These are phyloP conservation scores for Bibio marci DNA, from an alignment of 2,888 invertebrate genomes.

Conservation along the genomic window DNA sequence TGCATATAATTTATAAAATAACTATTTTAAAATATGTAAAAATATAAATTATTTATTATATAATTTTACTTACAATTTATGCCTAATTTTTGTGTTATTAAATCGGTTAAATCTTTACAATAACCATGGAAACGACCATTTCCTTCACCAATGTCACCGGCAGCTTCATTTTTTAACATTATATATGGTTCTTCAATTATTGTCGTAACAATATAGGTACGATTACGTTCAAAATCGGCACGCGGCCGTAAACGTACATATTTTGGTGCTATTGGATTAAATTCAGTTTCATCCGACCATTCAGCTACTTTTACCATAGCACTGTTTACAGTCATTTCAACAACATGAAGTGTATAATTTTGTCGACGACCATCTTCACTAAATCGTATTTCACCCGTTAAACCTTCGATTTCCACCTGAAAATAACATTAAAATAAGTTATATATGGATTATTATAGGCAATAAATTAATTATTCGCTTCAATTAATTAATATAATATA, in stretches of 20 bases:
- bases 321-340: conserved; percentile 87
- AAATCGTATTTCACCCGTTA: conserved; percentile 82
- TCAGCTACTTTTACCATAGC: conserved; percentile 84
- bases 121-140: conserved; percentile 79
- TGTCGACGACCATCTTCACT: conserved; percentile 76
- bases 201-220: conserved; percentile 74
- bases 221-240: conserved; percentile 58
- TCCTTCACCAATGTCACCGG: conserved; percentile 44
- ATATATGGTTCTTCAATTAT: conserved; percentile 79
- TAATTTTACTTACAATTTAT: conserved; percentile 57
- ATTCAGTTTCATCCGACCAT: conserved; percentile 68
- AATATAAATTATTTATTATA: not conserved
- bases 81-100: conserved; percentile 60
- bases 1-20: not conserved
- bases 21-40: not conserved
- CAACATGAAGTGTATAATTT: conserved; percentile 77
- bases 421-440: no score
- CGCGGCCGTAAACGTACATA: conserved; percentile 54
- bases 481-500: no score
- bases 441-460: no score
- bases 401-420: conserved; percentile 77
- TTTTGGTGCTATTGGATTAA: conserved; percentile 57
- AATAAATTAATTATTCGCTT: no score
- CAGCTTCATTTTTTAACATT: conserved; percentile 52
- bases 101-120: conserved; percentile 77